Evolutionary conservation across 2,113 vertebrate genomes (phyloP).

Genomic region (Agelaius phoeniceus): DNA sequence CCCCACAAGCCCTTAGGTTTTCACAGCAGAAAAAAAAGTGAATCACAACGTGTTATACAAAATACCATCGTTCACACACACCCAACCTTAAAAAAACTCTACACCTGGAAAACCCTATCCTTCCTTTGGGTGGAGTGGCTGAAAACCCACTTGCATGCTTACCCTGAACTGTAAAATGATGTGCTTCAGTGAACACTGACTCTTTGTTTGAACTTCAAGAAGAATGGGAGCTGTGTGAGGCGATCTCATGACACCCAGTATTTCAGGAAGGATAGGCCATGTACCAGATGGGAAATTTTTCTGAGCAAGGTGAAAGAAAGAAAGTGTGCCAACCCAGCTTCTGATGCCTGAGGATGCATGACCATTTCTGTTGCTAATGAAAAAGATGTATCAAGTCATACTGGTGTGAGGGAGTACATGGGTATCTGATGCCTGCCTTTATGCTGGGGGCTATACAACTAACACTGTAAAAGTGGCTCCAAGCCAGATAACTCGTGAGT

Average conservation of each 20-base stretch:
- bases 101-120: neutral
- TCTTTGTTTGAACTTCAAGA: constrained; percentile 25
- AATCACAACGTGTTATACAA: neutral
- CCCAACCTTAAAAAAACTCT: neutral
- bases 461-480: neutral
- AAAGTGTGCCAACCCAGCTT: neutral
- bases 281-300: neutral
- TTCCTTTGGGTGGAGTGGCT: neutral
- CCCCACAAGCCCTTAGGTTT: neutral
- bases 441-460: neutral
- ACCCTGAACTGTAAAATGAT: neutral
- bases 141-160: neutral
- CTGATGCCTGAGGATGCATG: neutral
- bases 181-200: constrained; percentile 6
- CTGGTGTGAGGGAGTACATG: neutral
- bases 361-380: neutral
- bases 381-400: neutral
- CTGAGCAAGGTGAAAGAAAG: neutral
- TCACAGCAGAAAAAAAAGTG: neutral
- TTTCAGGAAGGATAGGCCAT: neutral
- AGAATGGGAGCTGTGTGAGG: neutral
- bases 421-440: neutral
- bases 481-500: accelerated
- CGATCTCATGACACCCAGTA: neutral
- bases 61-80: neutral